Conservation (phyloP, 2,113 vertebrate species). For the Malurus alboscapulatus region DNA sequence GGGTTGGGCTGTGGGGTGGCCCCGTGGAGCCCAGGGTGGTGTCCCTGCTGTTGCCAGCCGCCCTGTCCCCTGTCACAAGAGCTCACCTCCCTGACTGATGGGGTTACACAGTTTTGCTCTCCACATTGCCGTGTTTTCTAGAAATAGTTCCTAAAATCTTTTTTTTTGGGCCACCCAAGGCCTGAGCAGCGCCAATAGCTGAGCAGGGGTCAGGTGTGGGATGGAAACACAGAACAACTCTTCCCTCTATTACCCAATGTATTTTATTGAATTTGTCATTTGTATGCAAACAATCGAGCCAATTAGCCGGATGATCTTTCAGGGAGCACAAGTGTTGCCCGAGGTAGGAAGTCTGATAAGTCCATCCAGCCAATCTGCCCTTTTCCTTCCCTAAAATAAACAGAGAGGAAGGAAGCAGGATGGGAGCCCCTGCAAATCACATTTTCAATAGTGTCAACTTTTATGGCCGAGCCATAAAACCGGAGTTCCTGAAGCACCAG, state of each 20-base stretch:
- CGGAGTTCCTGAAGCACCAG: background rate
- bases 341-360: conserved; percentile 1
- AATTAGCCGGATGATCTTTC: background rate
- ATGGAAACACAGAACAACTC: background rate
- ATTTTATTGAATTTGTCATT: background rate
- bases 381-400: background rate
- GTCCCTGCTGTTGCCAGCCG: background rate
- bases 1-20: background rate
- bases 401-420: background rate
- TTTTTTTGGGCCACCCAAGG: background rate
- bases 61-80: background rate
- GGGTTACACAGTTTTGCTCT: background rate
- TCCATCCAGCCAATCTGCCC: background rate
- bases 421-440: background rate
- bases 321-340: background rate
- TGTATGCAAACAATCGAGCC: background rate
- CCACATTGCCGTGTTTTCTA: background rate
- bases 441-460: background rate
- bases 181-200: background rate
- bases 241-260: background rate
- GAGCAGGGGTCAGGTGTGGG: background rate
- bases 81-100: background rate
- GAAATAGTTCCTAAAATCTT: background rate
- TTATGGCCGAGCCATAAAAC: conserved; percentile 27
- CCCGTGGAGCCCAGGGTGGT: background rate